phyloP scores from a whole-genome alignment of 2,888 invertebrate species.

The Bursaphelenchus okinawaensis region DNA sequence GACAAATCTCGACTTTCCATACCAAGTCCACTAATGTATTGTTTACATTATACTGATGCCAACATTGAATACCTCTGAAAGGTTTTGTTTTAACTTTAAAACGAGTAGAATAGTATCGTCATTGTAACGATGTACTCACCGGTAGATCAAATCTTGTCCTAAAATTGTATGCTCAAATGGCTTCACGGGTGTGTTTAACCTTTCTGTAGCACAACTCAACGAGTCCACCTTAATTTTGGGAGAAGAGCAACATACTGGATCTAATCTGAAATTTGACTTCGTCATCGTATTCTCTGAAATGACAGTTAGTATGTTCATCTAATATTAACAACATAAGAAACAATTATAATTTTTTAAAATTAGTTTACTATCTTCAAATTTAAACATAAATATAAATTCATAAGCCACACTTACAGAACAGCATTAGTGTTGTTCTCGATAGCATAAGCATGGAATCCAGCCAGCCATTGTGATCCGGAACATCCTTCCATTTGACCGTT shows the following conservation, averaged over 20 bases:
- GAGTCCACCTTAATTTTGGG: constrained; percentile 44
- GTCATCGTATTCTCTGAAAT: too few relatives aligned
- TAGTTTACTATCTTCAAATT: background rate
- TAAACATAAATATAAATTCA: too few relatives aligned
- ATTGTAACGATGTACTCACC: constrained; percentile 15
- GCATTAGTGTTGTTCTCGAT: constrained; percentile 51
- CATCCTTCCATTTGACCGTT: constrained; percentile 45
- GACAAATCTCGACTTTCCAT: constrained; percentile 55
- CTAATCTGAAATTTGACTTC: constrained; percentile 47
- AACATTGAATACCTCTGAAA: constrained; percentile 49
- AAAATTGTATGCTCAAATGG: constrained; percentile 32
- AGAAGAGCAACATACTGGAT: constrained; percentile 53
- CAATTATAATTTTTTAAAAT: too few relatives aligned
- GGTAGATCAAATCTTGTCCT: constrained; percentile 28
- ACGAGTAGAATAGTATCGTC: background rate
- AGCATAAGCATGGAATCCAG: constrained; percentile 50
- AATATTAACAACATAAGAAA: too few relatives aligned
- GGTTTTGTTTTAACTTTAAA: background rate
- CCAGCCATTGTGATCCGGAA: constrained; percentile 48
- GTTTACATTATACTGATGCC: constrained; percentile 52
- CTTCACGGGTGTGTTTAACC: constrained; percentile 40
- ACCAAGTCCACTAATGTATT: constrained; percentile 50
- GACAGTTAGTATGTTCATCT: too few relatives aligned
- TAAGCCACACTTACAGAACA: constrained; percentile 46
- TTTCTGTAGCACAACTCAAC: constrained; percentile 46